phyloP scores from a whole-genome alignment of 2,797 vertebrate species.

The Trematocara caparti region DNA sequence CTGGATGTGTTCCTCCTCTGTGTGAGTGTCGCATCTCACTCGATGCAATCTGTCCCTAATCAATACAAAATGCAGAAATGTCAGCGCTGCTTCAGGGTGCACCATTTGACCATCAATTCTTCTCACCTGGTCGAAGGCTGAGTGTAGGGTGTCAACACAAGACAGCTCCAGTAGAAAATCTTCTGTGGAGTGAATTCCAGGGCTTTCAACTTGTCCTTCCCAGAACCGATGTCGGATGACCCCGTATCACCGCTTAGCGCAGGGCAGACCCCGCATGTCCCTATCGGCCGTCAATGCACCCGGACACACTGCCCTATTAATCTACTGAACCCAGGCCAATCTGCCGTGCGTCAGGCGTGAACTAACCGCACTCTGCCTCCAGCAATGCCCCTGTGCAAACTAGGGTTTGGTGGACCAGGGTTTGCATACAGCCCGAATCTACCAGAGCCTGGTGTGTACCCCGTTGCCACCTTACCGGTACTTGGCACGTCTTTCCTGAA shows the following conservation, averaged over 20 bases:
- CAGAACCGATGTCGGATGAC: fast-evolving
- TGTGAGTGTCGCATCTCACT: fast-evolving
- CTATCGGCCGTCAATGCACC: background rate
- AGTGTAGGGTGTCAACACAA: background rate
- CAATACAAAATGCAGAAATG: background rate
- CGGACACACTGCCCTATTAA: background rate
- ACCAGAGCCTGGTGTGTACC: background rate
- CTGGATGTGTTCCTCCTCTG: background rate
- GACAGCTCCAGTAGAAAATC: background rate
- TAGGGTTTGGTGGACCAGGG: background rate
- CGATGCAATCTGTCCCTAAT: fast-evolving
- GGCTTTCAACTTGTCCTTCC: background rate
- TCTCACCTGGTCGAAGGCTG: background rate
- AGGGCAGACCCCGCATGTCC: background rate
- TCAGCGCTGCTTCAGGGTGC: background rate
- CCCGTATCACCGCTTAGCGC: fast-evolving
- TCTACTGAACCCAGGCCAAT: background rate
- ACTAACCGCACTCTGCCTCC: background rate
- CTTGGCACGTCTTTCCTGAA: fast-evolving
- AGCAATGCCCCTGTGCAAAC: background rate
- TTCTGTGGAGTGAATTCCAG: fast-evolving
- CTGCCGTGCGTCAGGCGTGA: background rate
- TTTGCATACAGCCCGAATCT: background rate
- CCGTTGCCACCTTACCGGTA: fast-evolving
- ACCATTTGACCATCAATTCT: background rate